phyloP scores from a whole-genome alignment of 2,797 vertebrate genomes.

The Chrysocyon brachyurus region DNA sequence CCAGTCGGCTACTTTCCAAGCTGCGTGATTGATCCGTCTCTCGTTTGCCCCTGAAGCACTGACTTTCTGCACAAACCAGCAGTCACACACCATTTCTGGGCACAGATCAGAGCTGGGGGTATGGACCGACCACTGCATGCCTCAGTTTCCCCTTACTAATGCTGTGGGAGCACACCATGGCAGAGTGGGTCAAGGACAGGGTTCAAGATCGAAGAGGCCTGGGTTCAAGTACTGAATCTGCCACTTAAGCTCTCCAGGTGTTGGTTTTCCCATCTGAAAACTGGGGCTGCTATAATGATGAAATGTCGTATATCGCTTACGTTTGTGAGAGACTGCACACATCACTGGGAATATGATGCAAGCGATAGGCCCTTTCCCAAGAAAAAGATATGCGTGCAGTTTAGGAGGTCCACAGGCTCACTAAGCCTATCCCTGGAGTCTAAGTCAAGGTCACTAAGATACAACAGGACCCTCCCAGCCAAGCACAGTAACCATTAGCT shows the following conservation, averaged over 20 bases:
- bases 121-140: background rate
- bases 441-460: background rate
- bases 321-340: no score
- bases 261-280: slow-evolving; percentile 24
- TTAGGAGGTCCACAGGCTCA: background rate
- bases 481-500: background rate
- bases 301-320: background rate
- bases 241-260: background rate
- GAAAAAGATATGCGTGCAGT: background rate
- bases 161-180: rapidly evolving
- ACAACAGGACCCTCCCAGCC: background rate
- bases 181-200: background rate
- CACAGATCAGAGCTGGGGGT: background rate
- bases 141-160: background rate
- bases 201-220: background rate
- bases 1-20: background rate
- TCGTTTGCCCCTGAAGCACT: background rate
- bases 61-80: background rate
- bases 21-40: background rate
- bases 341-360: background rate
- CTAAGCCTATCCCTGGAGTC: background rate
- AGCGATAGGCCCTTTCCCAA: background rate
- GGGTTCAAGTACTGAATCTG: background rate
- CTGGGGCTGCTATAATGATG: background rate
- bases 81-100: background rate